Base-by-base conservation (phyloP, 2,113 vertebrate species). In the Eupsittula cactorum region DNA sequence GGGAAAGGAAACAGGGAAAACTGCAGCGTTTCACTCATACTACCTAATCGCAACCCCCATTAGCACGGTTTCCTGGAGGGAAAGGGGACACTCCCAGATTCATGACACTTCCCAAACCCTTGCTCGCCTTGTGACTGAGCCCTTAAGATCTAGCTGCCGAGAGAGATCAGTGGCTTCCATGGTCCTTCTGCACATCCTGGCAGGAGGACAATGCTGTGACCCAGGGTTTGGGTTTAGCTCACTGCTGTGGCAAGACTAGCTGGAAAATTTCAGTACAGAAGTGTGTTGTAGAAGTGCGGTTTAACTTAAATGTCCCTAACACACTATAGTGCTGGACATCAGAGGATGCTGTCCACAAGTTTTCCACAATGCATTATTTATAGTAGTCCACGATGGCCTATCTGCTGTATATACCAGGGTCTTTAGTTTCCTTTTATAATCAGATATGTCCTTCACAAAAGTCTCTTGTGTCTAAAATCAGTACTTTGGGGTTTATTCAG, bases 61-160 rank as follows among this genome's bases (percentile, higher is more conserved):
- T 41, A 81, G 29, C 13, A 47, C 10, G 21, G 62, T 42, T 69
- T 74, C 42, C 46, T 41, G 47, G 13, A 27, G 9, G 53, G 16
- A 44, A 88, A 85, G 27, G 20, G 37, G 17, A 59, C 5, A 31
- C 17, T 86, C 24, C 17, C 50, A 78, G n/a, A 24, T 52, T 44
- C 1, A 0, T 65, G 71, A n/a, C 1, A 1, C 25, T 57, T 91
- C 68, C 50, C 74, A 63, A 73, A 75, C 23, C 28, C 29, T 80
- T 49, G 35, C 52, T 76, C 0, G 1, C 21, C 63, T 65, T 31
- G 25, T 0, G 2, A n/a, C 37, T 53, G 37, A 73, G 49, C 41
- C 49, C 3, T 1, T 10, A 31, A 28, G 31, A 55, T 57, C 21
- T 68, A 42, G 42, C 37, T 88, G n/a, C 35, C 57, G 67, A 65